A percentile compares a stretch with the other conserved stretches of the same genome.
Conservation (phyloP, 2,797 vertebrate genomes). For the Salarias fasciatus region DNA sequence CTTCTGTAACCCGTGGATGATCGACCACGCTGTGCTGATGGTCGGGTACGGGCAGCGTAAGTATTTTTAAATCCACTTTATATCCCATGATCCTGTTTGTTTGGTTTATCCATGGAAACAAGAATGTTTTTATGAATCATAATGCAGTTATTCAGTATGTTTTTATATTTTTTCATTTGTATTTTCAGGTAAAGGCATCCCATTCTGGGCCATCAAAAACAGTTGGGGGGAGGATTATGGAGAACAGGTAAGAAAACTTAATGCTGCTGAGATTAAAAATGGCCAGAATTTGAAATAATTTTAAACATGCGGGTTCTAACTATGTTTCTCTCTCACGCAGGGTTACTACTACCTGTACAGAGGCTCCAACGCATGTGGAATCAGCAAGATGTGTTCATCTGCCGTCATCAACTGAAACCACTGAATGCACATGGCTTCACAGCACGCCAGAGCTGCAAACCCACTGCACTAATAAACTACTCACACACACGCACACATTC, state of each 20-base stretch:
- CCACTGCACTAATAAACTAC: background rate
- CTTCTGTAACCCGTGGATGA: slow-evolving; percentile 92
- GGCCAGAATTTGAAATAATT: no score
- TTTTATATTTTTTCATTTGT: slow-evolving; percentile 11
- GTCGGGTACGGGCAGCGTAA: slow-evolving; percentile 92
- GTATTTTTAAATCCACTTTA: slow-evolving; percentile 32
- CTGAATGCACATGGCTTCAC: background rate
- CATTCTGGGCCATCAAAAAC: slow-evolving; percentile 96
- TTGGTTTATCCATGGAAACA: background rate
- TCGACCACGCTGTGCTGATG: slow-evolving; percentile 91
- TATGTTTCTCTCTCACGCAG: slow-evolving; percentile 69
- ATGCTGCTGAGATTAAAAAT: no score
- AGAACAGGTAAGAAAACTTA: slow-evolving; percentile 85
- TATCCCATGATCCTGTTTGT: background rate
- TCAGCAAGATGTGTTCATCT: slow-evolving; percentile 91
- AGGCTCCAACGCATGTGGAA: slow-evolving; percentile 87
- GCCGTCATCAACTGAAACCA: slow-evolving; percentile 85
- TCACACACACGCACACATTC: slow-evolving; percentile 9
- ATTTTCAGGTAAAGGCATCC: slow-evolving; percentile 80
- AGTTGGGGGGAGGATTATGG: slow-evolving; percentile 94
- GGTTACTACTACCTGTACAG: slow-evolving; percentile 92
- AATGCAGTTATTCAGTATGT: no score
- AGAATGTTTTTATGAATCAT: no score
- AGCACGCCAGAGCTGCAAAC: background rate
- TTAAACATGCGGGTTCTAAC: no score